These are phyloP conservation scores for Lamellibrachia satsuma DNA, from an alignment of 2,888 invertebrate genomes.

Conservation along the genomic window DNA sequence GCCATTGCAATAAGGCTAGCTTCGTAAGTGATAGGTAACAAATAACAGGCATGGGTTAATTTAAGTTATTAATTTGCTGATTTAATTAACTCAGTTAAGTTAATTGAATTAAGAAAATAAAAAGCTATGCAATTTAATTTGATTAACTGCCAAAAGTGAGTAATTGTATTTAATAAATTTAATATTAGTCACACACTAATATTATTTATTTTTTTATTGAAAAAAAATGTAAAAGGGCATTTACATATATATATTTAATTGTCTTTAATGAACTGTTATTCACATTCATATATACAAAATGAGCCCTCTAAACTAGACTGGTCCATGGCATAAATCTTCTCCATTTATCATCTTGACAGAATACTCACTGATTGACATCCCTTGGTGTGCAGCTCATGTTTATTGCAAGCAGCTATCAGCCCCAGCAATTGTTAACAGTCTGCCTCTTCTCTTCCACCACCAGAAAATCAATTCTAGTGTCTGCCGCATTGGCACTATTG, in stretches of 20 bases:
- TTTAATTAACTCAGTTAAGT: no score
- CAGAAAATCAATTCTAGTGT: background rate
- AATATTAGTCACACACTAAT: no score
- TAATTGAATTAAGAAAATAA: no score
- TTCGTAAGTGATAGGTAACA: background rate
- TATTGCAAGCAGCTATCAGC: background rate
- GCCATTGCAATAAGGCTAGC: background rate
- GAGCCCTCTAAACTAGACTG: background rate
- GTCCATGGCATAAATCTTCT: background rate
- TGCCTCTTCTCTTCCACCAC: background rate
- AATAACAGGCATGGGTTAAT: background rate
- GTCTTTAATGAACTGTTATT: background rate
- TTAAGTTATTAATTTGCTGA: no score
- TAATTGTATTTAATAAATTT: no score
- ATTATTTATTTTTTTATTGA: no score
- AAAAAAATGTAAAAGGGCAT: background rate
- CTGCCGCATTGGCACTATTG: background rate
- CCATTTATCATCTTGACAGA: background rate
- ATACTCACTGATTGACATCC: background rate
- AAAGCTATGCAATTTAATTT: no score
- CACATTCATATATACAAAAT: background rate
- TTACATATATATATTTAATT: background rate
- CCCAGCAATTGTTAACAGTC: background rate
- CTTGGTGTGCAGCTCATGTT: background rate
- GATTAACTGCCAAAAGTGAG: no score